Conservation (phyloP, 2,888 invertebrate species). For the Athalia cordata region DNA sequence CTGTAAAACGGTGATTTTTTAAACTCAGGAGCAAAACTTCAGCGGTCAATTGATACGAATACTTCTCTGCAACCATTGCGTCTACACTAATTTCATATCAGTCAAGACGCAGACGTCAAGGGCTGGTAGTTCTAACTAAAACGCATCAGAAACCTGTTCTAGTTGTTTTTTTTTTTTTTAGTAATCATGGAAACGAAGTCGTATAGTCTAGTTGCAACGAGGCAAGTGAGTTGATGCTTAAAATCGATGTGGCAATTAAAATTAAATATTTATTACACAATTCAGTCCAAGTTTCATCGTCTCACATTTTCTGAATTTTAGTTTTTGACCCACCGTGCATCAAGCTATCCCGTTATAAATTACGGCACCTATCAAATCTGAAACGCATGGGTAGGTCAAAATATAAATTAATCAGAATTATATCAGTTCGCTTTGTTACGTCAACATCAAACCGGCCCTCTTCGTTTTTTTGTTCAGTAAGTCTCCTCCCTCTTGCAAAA, state of each 20-base stretch:
- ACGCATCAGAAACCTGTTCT: no score
- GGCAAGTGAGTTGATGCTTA: background rate
- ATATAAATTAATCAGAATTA: slow-evolving; percentile 4
- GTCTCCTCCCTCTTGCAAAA: background rate
- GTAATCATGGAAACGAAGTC: background rate
- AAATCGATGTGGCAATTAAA: background rate
- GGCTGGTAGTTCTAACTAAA: no score
- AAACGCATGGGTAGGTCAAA: background rate
- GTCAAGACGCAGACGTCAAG: no score
- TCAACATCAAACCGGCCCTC: background rate
- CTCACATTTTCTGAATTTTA: background rate
- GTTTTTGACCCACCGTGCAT: no score
- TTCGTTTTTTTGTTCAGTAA: background rate
- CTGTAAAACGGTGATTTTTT: no score
- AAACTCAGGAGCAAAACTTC: no score
- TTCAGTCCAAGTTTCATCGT: background rate
- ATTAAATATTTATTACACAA: background rate
- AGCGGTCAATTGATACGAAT: no score
- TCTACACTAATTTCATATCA: no score
- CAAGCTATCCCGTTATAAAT: no score
- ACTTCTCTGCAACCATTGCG: no score
- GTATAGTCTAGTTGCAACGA: background rate
- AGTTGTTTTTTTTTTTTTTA: no score
- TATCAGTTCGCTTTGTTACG: background rate
- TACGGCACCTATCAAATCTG: no score